Percentiles rank a stretch among this genome's conserved stretches.
These are phyloP conservation scores for Pampus argenteus DNA, from an alignment of 2,797 vertebrate genomes.

Conservation along the genomic window DNA sequence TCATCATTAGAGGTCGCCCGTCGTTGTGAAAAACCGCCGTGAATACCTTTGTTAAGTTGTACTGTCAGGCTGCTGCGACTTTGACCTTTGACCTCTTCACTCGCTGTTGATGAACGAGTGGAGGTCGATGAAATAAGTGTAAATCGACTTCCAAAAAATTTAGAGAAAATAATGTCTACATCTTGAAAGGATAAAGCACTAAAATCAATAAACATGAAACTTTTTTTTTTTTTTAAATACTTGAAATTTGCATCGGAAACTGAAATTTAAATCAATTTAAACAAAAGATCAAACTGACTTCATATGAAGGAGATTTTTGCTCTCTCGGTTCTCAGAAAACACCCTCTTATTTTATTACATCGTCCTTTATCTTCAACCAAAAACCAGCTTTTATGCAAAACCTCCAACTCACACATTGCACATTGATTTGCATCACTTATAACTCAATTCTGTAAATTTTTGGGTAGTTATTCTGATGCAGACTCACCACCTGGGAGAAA, in stretches of 20 bases:
- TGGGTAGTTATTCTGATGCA: slow-evolving; percentile 15
- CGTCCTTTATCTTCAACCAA: background rate
- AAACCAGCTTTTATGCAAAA: slow-evolving; percentile 38
- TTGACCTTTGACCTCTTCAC: slow-evolving; percentile 52
- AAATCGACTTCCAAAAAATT: too few relatives aligned
- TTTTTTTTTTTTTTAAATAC: background rate
- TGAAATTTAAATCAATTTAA: background rate
- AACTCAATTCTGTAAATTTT: background rate
- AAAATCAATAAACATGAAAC: background rate
- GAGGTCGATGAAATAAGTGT: too few relatives aligned
- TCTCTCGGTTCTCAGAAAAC: background rate
- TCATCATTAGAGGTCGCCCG: slow-evolving; percentile 74
- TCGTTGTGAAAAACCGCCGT: slow-evolving; percentile 32
- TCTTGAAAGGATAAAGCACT: too few relatives aligned
- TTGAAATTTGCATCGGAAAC: background rate
- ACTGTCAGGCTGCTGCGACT: slow-evolving; percentile 37
- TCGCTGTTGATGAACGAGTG: background rate
- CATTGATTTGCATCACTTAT: slow-evolving; percentile 21
- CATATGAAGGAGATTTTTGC: background rate
- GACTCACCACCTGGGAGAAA: background rate
- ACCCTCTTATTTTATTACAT: slow-evolving; percentile 15
- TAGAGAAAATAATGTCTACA: too few relatives aligned
- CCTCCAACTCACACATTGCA: too few relatives aligned
- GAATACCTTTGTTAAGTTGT: slow-evolving; percentile 39
- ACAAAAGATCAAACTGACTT: background rate